Conservation (phyloP, 2,113 vertebrate genomes). For the Patagioenas fasciata region DNA sequence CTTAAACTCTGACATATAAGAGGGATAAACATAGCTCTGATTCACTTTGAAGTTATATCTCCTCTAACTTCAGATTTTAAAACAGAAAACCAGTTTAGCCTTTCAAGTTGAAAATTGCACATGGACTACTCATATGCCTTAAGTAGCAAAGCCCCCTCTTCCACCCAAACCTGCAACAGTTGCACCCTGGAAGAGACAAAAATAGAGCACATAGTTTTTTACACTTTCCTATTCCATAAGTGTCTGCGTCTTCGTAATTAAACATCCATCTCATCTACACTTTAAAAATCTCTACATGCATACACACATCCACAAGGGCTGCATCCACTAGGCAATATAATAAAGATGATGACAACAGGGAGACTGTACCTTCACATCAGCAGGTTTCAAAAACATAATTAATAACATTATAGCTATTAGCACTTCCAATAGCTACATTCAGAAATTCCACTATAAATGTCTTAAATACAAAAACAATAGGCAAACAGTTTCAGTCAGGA, state of each 20-base stretch:
- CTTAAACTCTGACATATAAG: slow-evolving; percentile 79
- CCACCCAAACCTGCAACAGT: neutral
- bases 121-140: slow-evolving; percentile 11
- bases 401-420: slow-evolving; percentile 1
- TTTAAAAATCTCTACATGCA: slow-evolving; percentile 10
- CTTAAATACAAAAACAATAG: neutral
- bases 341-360: neutral
- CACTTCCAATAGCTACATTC: slow-evolving; percentile 7
- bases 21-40: slow-evolving; percentile 74
- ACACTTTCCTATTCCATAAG: slow-evolving; percentile 14
- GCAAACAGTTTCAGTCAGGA: neutral
- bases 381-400: slow-evolving; percentile 26
- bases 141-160: neutral
- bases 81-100: slow-evolving; percentile 46
- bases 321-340: neutral
- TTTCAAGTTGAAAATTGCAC: slow-evolving; percentile 30
- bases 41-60: slow-evolving; percentile 72
- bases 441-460: neutral
- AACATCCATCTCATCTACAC: slow-evolving; percentile 28
- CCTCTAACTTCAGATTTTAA: slow-evolving; percentile 56
- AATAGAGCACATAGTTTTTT: neutral
- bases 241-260: slow-evolving; percentile 59
- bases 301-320: neutral
- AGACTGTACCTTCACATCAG: neutral
- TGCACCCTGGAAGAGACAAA: neutral